Percentiles rank a stretch among this genome's conserved stretches.
phyloP scores from a whole-genome alignment of 2,113 vertebrate species.

The Clupea harengus region DNA sequence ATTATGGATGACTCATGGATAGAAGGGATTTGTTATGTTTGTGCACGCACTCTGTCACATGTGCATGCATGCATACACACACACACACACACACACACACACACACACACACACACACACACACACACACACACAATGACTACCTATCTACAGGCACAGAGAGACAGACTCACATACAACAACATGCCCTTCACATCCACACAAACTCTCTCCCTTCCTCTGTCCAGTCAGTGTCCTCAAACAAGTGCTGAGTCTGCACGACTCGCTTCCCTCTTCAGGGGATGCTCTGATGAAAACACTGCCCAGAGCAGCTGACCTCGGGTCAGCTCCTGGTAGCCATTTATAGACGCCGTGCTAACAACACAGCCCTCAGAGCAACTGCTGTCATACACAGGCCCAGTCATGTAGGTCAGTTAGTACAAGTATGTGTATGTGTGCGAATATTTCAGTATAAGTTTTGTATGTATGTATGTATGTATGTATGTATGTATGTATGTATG shows the following conservation, averaged over 20 bases:
- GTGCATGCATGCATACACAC: not conserved
- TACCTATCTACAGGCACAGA: not conserved
- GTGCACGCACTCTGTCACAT: not conserved
- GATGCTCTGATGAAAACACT: not conserved
- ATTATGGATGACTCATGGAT: slow-evolving; percentile 1
- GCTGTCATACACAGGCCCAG: not conserved
- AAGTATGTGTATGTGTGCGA: not conserved
- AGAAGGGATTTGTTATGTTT: not conserved
- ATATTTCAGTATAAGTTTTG: not conserved
- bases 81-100: not conserved
- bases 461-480: not conserved
- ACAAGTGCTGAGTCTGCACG: not conserved
- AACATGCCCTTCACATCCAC: no score
- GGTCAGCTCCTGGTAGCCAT: not conserved
- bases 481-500: not conserved
- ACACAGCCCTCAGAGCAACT: not conserved
- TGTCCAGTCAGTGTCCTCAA: not conserved
- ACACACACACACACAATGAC: not conserved
- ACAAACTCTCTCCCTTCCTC: no score
- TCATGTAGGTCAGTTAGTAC: not conserved
- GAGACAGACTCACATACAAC: not conserved
- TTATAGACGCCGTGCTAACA: not conserved
- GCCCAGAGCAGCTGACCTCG: not conserved
- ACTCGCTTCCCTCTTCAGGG: not conserved
- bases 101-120: not conserved